Evolutionary conservation across 2,888 invertebrate genomes (phyloP), one percentile per base, ranked within the genome.

Genomic region (Eurytoma adleriae): DNA sequence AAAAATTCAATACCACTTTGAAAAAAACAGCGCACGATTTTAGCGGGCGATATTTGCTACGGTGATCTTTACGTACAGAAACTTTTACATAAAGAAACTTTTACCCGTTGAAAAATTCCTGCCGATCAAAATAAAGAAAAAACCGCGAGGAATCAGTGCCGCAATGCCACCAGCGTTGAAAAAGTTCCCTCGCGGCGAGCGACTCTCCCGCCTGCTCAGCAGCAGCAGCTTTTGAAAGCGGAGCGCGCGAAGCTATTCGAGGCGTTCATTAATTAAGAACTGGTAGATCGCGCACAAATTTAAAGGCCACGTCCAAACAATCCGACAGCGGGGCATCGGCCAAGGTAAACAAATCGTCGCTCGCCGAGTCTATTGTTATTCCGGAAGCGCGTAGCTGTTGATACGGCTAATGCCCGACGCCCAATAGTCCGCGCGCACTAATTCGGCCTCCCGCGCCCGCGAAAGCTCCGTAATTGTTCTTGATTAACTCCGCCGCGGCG

Each of bases 331-430:
- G 1, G 50, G 40, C 13, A 54, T 18, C 7, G n/a, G 56, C 16
- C 20, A 54, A 66, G 40, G 62, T 54, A 77, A 77, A 77, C 69
- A 77, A 70, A 77, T 64, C 48, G 27, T 20, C 61, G 10, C 14
- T 50, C 62, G 14, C 14, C n/a, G 18, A 1, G 12, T 16, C n/a
- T 2, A 66, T 56, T 78, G 66, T 78, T 71, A 67, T 78, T 78
- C 64, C 78, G 71, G 78, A 78, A 62, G 76, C 62, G 69, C 4
- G 30, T 4, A 52, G 48, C 40, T 57, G 57, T 52, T 52, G 61
- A 62, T 72, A 72, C 48, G 54, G 40, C 67, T 75, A 75, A 68
- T 50, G 68, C 62, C 52, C 50, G 50, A 24, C 2, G 24, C 24
- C 24, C 50, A 52, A 30, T 70, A 12, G 64, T 20, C 27, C 52